Conservation (phyloP, 2,797 vertebrate genomes). For the Sibirionetta formosa region DNA sequence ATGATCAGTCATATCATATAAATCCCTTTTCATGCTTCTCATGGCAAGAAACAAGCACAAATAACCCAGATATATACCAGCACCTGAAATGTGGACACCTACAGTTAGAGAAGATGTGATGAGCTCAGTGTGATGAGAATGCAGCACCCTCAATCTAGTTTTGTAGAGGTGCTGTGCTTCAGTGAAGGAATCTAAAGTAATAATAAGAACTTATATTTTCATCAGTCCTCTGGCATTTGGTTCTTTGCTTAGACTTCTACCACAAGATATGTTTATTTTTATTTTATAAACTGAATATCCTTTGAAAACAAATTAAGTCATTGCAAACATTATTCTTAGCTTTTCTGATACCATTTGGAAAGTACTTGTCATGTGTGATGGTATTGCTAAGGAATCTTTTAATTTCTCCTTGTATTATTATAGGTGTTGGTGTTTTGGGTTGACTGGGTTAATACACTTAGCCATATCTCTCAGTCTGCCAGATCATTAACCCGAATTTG, state of each 20-base stretch:
- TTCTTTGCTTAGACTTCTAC: background rate
- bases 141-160: background rate
- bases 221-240: background rate
- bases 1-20: background rate
- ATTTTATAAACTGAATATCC: background rate
- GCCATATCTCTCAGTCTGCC: background rate
- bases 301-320: background rate
- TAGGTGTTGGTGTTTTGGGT: constrained; percentile 9
- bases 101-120: background rate
- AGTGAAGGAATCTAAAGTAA: background rate
- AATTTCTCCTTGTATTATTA: constrained; percentile 6
- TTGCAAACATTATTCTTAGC: background rate
- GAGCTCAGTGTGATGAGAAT: background rate
- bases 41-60: background rate
- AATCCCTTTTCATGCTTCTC: background rate
- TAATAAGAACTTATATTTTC: accelerated
- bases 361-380: background rate
- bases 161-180: background rate
- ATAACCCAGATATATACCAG: background rate
- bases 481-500: constrained; percentile 40
- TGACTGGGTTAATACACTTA: background rate
- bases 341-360: background rate
- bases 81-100: background rate
- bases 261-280: background rate
- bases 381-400: background rate